Evolutionary conservation across 2,797 vertebrate species (phyloP).

Genomic region (Xenopus petersii): DNA sequence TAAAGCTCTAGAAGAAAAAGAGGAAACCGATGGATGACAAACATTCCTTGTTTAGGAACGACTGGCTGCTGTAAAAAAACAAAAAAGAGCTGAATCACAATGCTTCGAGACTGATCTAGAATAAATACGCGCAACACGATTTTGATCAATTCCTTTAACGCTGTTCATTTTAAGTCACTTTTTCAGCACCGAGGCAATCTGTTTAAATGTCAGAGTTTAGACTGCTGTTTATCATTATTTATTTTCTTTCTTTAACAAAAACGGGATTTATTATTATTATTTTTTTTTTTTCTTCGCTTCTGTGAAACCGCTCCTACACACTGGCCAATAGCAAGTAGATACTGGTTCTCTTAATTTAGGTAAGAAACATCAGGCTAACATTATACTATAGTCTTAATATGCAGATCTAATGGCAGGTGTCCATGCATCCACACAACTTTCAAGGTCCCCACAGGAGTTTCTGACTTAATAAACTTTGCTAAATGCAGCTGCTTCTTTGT

Average conservation of each 20-base stretch:
- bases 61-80: constrained; percentile 88
- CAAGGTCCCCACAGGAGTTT: constrained; percentile 87
- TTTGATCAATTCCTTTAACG: constrained; percentile 56
- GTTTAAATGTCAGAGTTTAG: constrained; percentile 83
- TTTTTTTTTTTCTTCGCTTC: constrained; percentile 69
- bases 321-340: constrained; percentile 41
- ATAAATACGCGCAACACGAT: constrained; percentile 66
- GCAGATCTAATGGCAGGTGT: constrained; percentile 87
- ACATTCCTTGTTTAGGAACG: constrained; percentile 97
- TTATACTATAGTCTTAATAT: constrained; percentile 60
- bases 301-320: constrained; percentile 81
- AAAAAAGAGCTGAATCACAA: constrained; percentile 75
- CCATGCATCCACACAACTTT: constrained; percentile 82
- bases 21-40: constrained; percentile 82
- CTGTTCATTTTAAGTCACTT: constrained; percentile 64
- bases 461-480: constrained; percentile 98
- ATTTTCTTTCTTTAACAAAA: constrained; percentile 62
- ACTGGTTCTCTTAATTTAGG: constrained; percentile 26
- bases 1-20: constrained; percentile 82
- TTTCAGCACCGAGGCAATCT: constrained; percentile 78
- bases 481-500: constrained; percentile 81
- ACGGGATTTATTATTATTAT: constrained; percentile 53
- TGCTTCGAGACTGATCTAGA: constrained; percentile 65
- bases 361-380: constrained; percentile 32
- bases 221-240: constrained; percentile 80